These are phyloP conservation scores for Protonemura montana DNA, from an alignment of 2,888 invertebrate species.

Conservation along the genomic window DNA sequence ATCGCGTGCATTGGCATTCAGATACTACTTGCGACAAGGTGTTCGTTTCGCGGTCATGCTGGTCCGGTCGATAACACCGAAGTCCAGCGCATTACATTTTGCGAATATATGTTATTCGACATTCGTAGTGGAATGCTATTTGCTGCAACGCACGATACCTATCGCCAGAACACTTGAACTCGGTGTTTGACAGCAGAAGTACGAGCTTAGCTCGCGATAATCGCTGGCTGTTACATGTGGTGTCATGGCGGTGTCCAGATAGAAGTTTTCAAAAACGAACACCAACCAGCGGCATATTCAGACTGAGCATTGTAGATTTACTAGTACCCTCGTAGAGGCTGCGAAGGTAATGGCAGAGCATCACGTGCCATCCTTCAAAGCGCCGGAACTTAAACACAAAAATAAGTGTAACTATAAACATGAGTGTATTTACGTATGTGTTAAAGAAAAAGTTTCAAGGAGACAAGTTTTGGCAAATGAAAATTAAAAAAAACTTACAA, in stretches of 20 bases:
- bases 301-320: too few relatives aligned
- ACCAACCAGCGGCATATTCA: too few relatives aligned
- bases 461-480: too few relatives aligned
- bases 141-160: neutral
- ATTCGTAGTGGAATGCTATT: neutral
- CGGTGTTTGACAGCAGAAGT: neutral
- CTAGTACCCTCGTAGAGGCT: too few relatives aligned
- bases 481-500: too few relatives aligned
- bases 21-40: neutral
- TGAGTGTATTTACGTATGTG: too few relatives aligned
- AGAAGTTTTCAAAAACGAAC: neutral
- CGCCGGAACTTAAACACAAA: too few relatives aligned
- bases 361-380: too few relatives aligned
- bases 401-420: too few relatives aligned
- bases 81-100: neutral
- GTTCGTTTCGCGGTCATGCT: conserved; percentile 5
- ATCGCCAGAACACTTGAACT: neutral
- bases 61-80: neutral
- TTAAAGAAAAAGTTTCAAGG: too few relatives aligned
- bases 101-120: neutral
- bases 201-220: neutral
- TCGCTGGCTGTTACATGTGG: neutral
- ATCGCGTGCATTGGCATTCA: neutral
- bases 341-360: too few relatives aligned
- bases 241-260: neutral